Base-by-base conservation (phyloP, 2,113 vertebrate species). In the Salvelinus fontinalis region DNA sequence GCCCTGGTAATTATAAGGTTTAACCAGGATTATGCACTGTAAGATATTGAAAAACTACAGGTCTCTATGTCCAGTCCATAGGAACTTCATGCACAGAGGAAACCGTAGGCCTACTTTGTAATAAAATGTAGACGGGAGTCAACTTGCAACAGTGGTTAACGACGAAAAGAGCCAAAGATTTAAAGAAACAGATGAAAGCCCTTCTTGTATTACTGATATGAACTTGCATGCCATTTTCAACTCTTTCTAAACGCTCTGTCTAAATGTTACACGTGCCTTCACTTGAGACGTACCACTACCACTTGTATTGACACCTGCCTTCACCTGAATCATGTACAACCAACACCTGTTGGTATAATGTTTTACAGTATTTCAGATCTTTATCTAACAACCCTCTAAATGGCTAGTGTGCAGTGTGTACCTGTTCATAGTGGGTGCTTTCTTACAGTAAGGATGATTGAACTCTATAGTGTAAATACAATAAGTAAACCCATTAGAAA, bases 361-460 rank as follows among this genome's bases (percentile, higher is more conserved):
- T 22, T n/a, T 62, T 62, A n/a, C 59, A 9, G 8, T 57, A 20
- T 57, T 57, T 62, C 0, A 62, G 59, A 62, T 9, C 59, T 22
- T 5, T 62, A 62, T 62, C 59, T n/a, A 62, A 62, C 16, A 62
- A 5, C 59, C n/a, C 6, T 24, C n/a, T 62, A n/a, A 62, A 3
- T 18, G 14, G 26, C 13, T 62, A 27, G 48, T 12, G 3, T 34
- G 26, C 31, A 54, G 51, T 18, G 51, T 57, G 16, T 29, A 62
- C n/a, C 57, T 73, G 57, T 73, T 73, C 26, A 26, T 51, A 4
- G 70, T 27, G 24, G 24, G 70, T 71, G 27, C 29, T 29, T 12
- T 71, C 48, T 70, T 49, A 54, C 51, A 54, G 5, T 54, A 59
- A 8, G 70, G 49, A 71, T 20, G 48, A 27, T 26, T 71, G 13